phyloP scores from a whole-genome alignment of 1,140 invertebrate species.

The Drosophila gunungcola region DNA sequence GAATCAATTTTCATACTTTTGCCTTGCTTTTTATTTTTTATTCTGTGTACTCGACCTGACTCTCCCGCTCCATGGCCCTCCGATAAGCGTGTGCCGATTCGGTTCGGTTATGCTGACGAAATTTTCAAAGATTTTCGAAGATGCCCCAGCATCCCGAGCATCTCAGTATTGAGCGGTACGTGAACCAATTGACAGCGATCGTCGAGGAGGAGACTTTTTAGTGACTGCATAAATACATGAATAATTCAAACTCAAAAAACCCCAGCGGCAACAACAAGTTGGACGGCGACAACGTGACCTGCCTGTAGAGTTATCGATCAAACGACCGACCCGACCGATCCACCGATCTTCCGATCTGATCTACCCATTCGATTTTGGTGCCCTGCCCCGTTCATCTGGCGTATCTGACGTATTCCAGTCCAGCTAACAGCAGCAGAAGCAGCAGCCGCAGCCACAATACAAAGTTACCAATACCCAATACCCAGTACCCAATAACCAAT shows the following conservation, averaged over 20 bases:
- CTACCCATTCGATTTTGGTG: conserved; percentile 40
- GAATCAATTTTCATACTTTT: conserved; percentile 54
- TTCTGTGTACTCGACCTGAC: conserved; percentile 16
- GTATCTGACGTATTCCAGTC: conserved; percentile 20
- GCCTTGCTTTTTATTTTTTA: conserved; percentile 24
- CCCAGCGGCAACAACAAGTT: conserved; percentile 38
- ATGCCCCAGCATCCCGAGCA: conserved; percentile 13
- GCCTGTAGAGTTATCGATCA: conserved; percentile 77
- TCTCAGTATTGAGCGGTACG: conserved; percentile 64
- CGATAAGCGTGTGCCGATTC: conserved; percentile 43
- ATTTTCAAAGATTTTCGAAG: conserved; percentile 55
- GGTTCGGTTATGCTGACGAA: conserved; percentile 65
- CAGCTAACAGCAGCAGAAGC: conserved; percentile 21
- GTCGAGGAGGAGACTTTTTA: conserved; percentile 44
- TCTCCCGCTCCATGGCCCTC: conserved; percentile 8
- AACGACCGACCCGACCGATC: conserved; percentile 48
- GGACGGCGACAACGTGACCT: conserved; percentile 66
- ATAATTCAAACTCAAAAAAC: conserved; percentile 70
- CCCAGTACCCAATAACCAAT: conserved; percentile 9
- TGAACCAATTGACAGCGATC: conserved; percentile 63
- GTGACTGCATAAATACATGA: conserved; percentile 70
- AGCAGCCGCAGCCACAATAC: conserved; percentile 14
- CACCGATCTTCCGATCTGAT: conserved; percentile 34
- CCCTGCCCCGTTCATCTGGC: conserved; percentile 11
- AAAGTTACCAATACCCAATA: conserved; percentile 29